Evolutionary conservation across 2,888 invertebrate genomes (phyloP), one percentile per base, ranked within the genome.

Genomic region (Cheilosia vulpina): DNA sequence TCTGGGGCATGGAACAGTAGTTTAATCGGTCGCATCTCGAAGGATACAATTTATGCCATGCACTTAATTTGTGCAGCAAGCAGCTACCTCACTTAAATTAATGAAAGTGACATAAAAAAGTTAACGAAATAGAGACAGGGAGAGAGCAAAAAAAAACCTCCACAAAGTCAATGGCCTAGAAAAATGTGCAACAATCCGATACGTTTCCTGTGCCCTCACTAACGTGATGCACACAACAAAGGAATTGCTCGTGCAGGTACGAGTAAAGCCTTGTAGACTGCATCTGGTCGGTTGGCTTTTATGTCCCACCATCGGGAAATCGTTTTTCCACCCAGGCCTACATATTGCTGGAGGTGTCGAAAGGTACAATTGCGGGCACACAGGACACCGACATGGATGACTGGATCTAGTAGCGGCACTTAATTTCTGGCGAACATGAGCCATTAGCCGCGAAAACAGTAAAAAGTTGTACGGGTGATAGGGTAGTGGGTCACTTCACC

Each of bases 111-210:
- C 38, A 55, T 62, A 47, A 53, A 47, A 53, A 52, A 65, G n/a
- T 27, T n/a, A 47, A 47, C 4, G 50, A 58, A 57, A 15, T 41
- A 52, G 47, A 11, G 31, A 38, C 31, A 55, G 53, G 50, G 9
- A 43, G 21, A 47, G 57, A 34, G 13, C 13, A 3, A 31, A 34
- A 34, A 38, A 13, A 38, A 38, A 13, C 19, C 38, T 9, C 52
- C 21, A 71, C 50, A 66, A 78, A 83, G 66, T 72, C 82, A 82
- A 77, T 77, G 82, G 81, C 63, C 77, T 71, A 82, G 81, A 82
- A 82, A 60, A 71, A 66, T 50, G 72, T 47, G 57, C 78, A 73
- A 62, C 83, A 66, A 68, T 50, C 68, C 57, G 52, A 76, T 68
- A 43, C 53, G 72, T 72, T 58, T 62, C 19, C 60, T n/a, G 45